Evolutionary conservation across 2,888 invertebrate species (phyloP).

Genomic region (Hermaeophaga mercurialis): DNA sequence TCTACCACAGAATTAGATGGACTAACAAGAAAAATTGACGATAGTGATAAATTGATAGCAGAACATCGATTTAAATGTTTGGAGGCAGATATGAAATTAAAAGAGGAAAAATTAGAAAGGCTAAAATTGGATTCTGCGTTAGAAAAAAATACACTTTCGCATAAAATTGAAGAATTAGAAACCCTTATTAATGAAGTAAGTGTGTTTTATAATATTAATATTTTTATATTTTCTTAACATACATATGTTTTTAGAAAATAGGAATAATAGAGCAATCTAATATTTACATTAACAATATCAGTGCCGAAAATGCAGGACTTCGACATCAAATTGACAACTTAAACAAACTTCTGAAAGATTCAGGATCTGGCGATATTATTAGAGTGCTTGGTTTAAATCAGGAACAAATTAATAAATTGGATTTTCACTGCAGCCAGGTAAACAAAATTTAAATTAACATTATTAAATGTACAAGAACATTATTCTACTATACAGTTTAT

Average conservation of each 20-base stretch:
- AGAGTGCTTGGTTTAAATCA: constrained; percentile 48
- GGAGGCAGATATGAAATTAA: constrained; percentile 33
- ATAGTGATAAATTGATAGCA: constrained; percentile 23
- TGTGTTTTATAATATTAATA: background rate
- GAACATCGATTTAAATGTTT: constrained; percentile 36
- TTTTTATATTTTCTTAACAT: constrained; percentile 6
- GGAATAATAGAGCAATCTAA: constrained; percentile 42
- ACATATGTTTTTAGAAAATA: constrained; percentile 35
- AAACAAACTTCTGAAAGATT: constrained; percentile 45
- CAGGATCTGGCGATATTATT: constrained; percentile 49
- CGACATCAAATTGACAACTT: constrained; percentile 47
- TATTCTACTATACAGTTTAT: no score
- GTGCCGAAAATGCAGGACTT: constrained; percentile 45
- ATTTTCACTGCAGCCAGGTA: constrained; percentile 46
- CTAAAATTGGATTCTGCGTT: constrained; percentile 19
- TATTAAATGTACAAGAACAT: no score
- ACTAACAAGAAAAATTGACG: constrained; percentile 38
- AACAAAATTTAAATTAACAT: background rate
- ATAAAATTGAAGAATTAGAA: constrained; percentile 26
- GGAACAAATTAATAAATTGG: constrained; percentile 46
- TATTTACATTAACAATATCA: constrained; percentile 39
- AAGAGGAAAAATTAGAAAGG: constrained; percentile 28
- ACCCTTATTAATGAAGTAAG: constrained; percentile 27
- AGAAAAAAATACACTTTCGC: constrained; percentile 27
- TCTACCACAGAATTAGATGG: constrained; percentile 38